Percentiles rank a stretch among this genome's conserved stretches.
Conservation (phyloP, 1,140 invertebrate genomes). For the Achatina immaculata region DNA sequence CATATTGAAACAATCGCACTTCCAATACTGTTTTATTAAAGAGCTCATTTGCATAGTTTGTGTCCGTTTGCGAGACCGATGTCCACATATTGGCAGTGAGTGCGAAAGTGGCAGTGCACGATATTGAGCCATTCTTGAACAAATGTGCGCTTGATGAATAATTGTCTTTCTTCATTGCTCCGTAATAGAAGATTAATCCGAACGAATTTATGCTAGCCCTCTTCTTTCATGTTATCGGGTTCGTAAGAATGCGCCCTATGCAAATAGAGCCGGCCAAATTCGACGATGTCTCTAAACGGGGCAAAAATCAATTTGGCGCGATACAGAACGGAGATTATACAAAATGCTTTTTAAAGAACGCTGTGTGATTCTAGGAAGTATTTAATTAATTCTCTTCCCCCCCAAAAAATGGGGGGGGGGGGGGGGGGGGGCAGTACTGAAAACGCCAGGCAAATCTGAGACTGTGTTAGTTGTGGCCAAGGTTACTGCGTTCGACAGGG, state of each 20-base stretch:
- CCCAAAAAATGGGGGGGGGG: not conserved
- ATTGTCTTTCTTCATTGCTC: constrained; percentile 21
- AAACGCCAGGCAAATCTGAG: not conserved
- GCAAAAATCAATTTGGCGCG: constrained; percentile 7
- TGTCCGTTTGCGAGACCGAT: not conserved
- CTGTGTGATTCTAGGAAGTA: not conserved
- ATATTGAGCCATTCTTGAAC: not conserved
- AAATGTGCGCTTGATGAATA: constrained; percentile 31
- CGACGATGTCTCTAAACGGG: not conserved
- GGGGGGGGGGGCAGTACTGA: not conserved
- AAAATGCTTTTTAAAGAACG: constrained; percentile 22
- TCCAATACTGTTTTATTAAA: constrained; percentile 34
- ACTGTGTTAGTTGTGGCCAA: constrained; percentile 6
- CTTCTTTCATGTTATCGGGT: not conserved
- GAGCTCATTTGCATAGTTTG: constrained; percentile 33
- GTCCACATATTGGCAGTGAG: constrained; percentile 29
- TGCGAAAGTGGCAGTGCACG: constrained; percentile 13
- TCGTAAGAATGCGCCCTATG: constrained; percentile 25
- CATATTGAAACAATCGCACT: constrained; percentile 36
- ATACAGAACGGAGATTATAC: constrained; percentile 20
- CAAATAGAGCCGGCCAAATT: constrained; percentile 25
- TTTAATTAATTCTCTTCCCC: constrained; percentile 15
- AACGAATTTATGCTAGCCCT: constrained; percentile 26
- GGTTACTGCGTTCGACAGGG: not conserved
- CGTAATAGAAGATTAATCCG: constrained; percentile 29